Conservation (phyloP, 1,140 invertebrate genomes). For the Papilio helenus region DNA sequence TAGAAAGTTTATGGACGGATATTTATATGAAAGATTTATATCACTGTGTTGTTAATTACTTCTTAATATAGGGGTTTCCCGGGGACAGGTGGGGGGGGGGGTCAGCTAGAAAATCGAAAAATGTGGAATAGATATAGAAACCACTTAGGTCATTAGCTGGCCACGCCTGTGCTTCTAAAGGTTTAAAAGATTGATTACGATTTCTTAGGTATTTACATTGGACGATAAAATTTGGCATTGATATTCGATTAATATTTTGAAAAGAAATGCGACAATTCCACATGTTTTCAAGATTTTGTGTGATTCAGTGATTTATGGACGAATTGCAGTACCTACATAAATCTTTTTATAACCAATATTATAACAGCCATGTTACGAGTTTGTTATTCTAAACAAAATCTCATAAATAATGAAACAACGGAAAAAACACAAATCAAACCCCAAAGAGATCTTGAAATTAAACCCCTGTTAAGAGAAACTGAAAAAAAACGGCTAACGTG, state of each 20-base stretch:
- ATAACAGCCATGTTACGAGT: conserved; percentile 77
- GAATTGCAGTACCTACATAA: conserved; percentile 57
- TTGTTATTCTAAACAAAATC: conserved; percentile 77
- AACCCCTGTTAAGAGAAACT: conserved; percentile 78
- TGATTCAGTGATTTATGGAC: background rate
- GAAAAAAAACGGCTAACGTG: conserved; percentile 72
- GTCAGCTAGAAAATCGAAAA: too few species aligned
- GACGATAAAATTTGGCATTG: too few species aligned
- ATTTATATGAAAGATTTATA: conserved; percentile 78
- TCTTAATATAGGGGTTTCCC: background rate
- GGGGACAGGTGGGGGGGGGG: too few species aligned
- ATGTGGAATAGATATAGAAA: too few species aligned
- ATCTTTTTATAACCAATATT: conserved; percentile 79
- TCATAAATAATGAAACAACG: conserved; percentile 45
- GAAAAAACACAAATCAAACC: conserved; percentile 75
- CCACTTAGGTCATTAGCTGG: too few species aligned
- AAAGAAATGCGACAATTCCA: too few species aligned
- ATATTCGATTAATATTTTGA: too few species aligned
- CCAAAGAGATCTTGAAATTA: conserved; percentile 81
- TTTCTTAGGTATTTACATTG: too few species aligned
- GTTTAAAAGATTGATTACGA: too few species aligned
- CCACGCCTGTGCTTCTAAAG: too few species aligned
- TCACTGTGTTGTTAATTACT: conserved; percentile 43
- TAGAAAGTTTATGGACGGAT: conserved; percentile 68
- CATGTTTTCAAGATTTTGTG: too few species aligned